Percentiles rank a stretch among this genome's conserved stretches.
Conservation (phyloP, 2,888 invertebrate species). For the Calliopum simillimum region DNA sequence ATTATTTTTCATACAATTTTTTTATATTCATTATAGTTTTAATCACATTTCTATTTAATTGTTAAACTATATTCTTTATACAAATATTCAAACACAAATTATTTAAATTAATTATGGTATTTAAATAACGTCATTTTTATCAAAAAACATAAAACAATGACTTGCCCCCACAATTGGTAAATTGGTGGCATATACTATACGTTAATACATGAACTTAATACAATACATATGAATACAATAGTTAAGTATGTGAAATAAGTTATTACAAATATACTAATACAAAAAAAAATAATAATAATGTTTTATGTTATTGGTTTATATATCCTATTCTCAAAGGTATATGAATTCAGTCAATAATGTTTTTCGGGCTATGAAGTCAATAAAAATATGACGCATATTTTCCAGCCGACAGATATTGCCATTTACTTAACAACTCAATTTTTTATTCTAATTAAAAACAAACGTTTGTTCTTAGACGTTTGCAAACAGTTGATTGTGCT, state of each 20-base stretch:
- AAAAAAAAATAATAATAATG: conserved; percentile 7
- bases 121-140: not conserved
- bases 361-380: not conserved
- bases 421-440: too few relatives aligned
- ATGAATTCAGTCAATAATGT: conserved; percentile 15
- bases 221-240: conserved; percentile 7
- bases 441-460: too few relatives aligned
- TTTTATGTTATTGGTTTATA: not conserved
- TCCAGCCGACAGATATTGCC: too few relatives aligned
- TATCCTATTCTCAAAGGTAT: conserved; percentile 2
- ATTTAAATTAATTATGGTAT: not conserved
- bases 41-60: conserved; percentile 25
- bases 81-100: conserved; percentile 6
- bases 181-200: conserved; percentile 11
- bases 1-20: conserved; percentile 17
- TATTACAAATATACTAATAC: conserved; percentile 11
- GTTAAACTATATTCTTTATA: conserved; percentile 19
- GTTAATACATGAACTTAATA: too few relatives aligned
- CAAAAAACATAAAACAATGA: conserved; percentile 20
- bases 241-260: not conserved
- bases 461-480: too few relatives aligned
- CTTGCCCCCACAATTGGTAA: conserved; percentile 7
- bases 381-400: too few relatives aligned
- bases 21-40: conserved; percentile 26
- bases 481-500: too few relatives aligned